These are phyloP conservation scores for Myiotriccus ornatus DNA, from an alignment of 2,797 vertebrate species.

Conservation along the genomic window DNA sequence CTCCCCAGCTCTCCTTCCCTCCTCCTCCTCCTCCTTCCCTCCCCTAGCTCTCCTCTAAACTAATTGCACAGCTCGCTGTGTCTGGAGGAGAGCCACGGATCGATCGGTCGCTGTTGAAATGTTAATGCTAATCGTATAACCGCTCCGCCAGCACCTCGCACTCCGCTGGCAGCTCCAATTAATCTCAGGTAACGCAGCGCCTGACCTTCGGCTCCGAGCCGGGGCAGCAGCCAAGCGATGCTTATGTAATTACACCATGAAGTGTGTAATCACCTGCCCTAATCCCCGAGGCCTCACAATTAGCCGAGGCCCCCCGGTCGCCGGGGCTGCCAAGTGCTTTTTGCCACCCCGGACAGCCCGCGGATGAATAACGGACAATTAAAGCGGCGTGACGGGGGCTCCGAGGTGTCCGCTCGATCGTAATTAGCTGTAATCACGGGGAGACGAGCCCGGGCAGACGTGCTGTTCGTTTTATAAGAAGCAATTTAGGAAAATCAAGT, in stretches of 20 bases:
- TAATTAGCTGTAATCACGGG: slow-evolving; percentile 97
- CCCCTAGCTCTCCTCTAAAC: slow-evolving; percentile 80
- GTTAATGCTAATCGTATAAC: slow-evolving; percentile 96
- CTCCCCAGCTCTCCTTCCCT: background rate
- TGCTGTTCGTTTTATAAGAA: slow-evolving; percentile 82
- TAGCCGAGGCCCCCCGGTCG: slow-evolving; percentile 85
- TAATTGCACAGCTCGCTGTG: slow-evolving; percentile 72
- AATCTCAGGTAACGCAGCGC: slow-evolving; percentile 90
- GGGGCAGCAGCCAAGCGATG: slow-evolving; percentile 89
- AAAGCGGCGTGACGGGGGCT: slow-evolving; percentile 90
- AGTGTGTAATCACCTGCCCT: slow-evolving; percentile 98
- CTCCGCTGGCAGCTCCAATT: slow-evolving; percentile 95
- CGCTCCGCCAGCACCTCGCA: slow-evolving; percentile 87
- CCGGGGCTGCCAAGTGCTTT: slow-evolving; percentile 82
- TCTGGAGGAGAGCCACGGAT: slow-evolving; percentile 80
- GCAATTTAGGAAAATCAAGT: slow-evolving; percentile 86
- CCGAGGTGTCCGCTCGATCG: slow-evolving; percentile 90
- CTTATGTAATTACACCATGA: slow-evolving; percentile 98
- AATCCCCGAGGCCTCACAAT: slow-evolving; percentile 94
- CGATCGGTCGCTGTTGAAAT: slow-evolving; percentile 89
- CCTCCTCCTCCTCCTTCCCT: background rate
- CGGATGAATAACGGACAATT: slow-evolving; percentile 97
- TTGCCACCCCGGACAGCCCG: slow-evolving; percentile 78
- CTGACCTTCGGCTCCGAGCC: slow-evolving; percentile 87
- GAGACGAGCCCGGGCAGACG: slow-evolving; percentile 80